Evolutionary conservation across 92 coral and sea anemone genomes (phyloP).

Genomic region (Desmophyllum pertusum): DNA sequence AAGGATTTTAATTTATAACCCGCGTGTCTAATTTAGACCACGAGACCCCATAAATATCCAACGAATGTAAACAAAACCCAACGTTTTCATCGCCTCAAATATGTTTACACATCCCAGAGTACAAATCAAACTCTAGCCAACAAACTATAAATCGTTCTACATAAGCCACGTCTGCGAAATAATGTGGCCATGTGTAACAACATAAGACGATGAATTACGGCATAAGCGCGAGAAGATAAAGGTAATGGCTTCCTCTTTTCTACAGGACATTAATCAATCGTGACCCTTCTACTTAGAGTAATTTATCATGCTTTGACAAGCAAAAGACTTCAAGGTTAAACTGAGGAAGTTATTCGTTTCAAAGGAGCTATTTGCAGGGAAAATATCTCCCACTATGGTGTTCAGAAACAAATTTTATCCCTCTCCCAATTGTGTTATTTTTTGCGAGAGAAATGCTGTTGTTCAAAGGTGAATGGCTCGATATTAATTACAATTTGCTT

Average conservation of each 20-base stretch:
- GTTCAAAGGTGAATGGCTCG: background rate
- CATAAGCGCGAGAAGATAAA: background rate
- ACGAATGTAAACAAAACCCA: constrained; percentile 6
- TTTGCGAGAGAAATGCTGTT: background rate
- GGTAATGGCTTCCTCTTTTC: constrained; percentile 18
- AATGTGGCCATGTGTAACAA: background rate
- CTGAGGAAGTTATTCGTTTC: constrained; percentile 40
- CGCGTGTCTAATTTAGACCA: background rate
- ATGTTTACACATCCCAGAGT: constrained; percentile 12
- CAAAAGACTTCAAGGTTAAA: constrained; percentile 44
- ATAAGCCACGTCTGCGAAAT: background rate
- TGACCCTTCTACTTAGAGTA: constrained; percentile 36
- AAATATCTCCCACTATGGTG: constrained; percentile 17
- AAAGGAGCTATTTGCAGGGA: constrained; percentile 15
- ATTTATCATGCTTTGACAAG: constrained; percentile 47
- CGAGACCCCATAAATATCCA: background rate
- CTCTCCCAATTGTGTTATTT: background rate
- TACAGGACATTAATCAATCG: constrained; percentile 35
- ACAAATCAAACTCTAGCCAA: background rate
- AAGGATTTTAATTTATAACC: background rate
- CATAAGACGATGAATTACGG: background rate
- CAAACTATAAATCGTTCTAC: background rate
- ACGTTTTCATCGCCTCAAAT: constrained; percentile 36
- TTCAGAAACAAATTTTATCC: background rate
- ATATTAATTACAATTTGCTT: background rate